Evolutionary conservation across 2,113 vertebrate species (phyloP).

Genomic region (Lophura nycthemera): DNA sequence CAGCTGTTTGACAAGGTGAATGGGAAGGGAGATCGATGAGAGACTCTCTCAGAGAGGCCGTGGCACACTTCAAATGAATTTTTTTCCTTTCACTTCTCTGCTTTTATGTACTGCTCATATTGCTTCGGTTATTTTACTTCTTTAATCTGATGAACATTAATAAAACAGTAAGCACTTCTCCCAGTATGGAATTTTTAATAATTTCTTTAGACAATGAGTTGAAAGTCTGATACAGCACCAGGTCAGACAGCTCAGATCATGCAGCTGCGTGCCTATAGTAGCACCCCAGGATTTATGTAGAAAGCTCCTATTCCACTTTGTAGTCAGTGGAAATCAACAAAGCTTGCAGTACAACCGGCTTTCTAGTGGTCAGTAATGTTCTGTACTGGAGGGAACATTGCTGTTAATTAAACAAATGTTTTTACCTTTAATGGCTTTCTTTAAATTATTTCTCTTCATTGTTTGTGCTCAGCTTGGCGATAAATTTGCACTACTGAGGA

Average conservation of each 20-base stretch:
- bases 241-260: slow-evolving; percentile 1
- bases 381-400: not conserved
- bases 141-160: slow-evolving; percentile 33
- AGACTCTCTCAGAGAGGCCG: not conserved
- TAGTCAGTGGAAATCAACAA: not conserved
- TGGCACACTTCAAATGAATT: slow-evolving; percentile 2
- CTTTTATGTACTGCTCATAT: slow-evolving; percentile 31
- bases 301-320: not conserved
- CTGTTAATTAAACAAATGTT: not conserved
- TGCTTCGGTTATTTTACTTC: not conserved
- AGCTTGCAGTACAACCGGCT: not conserved
- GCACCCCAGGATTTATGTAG: not conserved
- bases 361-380: not conserved
- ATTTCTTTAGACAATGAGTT: not conserved
- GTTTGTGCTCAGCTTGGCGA: not conserved
- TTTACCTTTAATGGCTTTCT: slow-evolving; percentile 1
- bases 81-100: slow-evolving; percentile 14
- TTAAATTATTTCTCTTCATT: not conserved
- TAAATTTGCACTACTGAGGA: not conserved
- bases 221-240: not conserved
- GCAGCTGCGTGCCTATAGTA: not conserved
- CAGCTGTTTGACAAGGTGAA: slow-evolving; percentile 12
- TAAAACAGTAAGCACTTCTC: slow-evolving; percentile 1
- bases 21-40: not conserved
- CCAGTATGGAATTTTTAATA: not conserved